Percentiles rank a stretch among this genome's conserved stretches.
Evolutionary conservation across 2,888 invertebrate genomes (phyloP).

Genomic region (Ectemnius continuus): DNA sequence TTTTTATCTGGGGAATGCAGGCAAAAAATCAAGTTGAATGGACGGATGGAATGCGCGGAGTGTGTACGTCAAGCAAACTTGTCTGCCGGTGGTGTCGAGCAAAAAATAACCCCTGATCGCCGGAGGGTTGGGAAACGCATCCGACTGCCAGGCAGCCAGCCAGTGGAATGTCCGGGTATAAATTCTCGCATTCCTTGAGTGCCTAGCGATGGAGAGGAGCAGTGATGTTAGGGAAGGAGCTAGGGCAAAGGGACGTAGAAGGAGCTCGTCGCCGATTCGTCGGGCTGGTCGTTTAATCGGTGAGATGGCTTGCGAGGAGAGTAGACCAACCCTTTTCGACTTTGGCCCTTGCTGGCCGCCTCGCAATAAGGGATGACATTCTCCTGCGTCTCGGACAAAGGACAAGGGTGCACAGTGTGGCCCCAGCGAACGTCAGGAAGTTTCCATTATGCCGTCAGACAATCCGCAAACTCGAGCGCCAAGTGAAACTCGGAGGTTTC

Average conservation of each 20-base stretch:
- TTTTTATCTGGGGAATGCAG: too few relatives aligned
- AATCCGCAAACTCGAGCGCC: conserved; percentile 15
- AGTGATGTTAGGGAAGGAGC: too few relatives aligned
- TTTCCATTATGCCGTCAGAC: conserved; percentile 60
- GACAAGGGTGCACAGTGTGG: conserved; percentile 34
- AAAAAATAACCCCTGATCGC: conserved; percentile 22
- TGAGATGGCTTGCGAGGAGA: conserved; percentile 27
- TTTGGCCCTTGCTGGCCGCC: conserved; percentile 30
- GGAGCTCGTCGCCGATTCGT: not conserved
- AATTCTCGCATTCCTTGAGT: conserved; percentile 58
- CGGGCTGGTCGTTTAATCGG: conserved; percentile 50
- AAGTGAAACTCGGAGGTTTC: too few relatives aligned
- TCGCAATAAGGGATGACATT: conserved; percentile 65
- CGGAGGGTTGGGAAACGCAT: conserved; percentile 38
- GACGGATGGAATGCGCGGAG: conserved; percentile 10
- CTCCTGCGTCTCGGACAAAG: conserved; percentile 62
- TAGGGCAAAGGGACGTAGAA: too few relatives aligned
- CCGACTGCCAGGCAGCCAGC: conserved; percentile 29
- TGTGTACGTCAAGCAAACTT: too few relatives aligned
- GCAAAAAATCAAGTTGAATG: too few relatives aligned
- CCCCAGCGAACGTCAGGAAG: conserved; percentile 55
- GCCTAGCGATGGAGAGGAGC: conserved; percentile 19
- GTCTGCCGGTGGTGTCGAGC: not conserved
- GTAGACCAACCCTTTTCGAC: conserved; percentile 33
- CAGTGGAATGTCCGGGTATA: conserved; percentile 58